Conservation (phyloP, 1,140 invertebrate genomes). For the Archegozetes longisetosus region DNA sequence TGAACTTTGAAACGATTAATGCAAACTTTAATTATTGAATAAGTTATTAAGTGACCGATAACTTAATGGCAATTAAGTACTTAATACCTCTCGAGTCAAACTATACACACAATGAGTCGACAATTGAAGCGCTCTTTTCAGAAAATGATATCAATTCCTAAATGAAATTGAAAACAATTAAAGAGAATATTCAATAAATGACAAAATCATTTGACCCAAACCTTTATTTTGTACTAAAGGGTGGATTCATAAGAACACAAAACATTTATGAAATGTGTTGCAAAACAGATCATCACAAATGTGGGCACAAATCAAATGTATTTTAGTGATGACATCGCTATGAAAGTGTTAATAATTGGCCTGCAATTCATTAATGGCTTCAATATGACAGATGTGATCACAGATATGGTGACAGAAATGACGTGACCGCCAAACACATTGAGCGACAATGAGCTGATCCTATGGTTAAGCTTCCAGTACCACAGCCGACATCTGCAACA, state of each 20-base stretch:
- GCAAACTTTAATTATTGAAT: too few relatives aligned
- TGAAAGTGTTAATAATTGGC: background rate
- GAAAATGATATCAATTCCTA: slow-evolving; percentile 69
- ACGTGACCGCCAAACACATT: too few relatives aligned
- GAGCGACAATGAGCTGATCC: slow-evolving; percentile 61
- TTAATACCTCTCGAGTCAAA: slow-evolving; percentile 5
- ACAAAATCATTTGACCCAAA: slow-evolving; percentile 22
- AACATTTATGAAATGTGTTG: slow-evolving; percentile 38
- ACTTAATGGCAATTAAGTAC: too few relatives aligned
- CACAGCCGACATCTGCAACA: slow-evolving; percentile 79
- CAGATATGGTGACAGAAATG: slow-evolving; percentile 28
- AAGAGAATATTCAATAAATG: slow-evolving; percentile 2
- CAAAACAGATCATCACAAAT: slow-evolving; percentile 21
- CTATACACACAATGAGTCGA: slow-evolving; percentile 51
- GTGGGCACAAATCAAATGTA: slow-evolving; percentile 47
- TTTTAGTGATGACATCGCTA: slow-evolving; percentile 28
- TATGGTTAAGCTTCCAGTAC: slow-evolving; percentile 68
- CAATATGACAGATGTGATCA: slow-evolving; percentile 16
- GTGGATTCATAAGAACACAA: slow-evolving; percentile 93
- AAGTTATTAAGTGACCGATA: too few relatives aligned
- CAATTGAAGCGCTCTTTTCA: slow-evolving; percentile 52
- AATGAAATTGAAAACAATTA: slow-evolving; percentile 31
- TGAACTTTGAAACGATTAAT: too few relatives aligned
- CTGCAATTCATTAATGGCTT: background rate
- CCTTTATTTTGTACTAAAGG: slow-evolving; percentile 81